Evolutionary conservation across 2,888 invertebrate species (phyloP), one percentile per base, ranked within the genome.

Genomic region (Caenorhabditis wallacei): DNA sequence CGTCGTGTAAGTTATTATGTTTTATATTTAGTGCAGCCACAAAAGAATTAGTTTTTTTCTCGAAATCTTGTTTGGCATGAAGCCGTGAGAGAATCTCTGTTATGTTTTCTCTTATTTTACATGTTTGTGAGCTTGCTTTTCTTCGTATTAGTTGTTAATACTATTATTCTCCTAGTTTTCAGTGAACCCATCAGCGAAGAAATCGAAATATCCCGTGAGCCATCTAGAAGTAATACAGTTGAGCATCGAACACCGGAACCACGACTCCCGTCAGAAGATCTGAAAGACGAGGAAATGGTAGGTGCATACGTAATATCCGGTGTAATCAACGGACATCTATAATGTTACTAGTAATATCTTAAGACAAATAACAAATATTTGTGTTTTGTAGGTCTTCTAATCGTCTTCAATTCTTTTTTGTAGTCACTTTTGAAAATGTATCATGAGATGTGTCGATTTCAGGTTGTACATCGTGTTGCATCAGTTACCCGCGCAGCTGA

Each of bases 401-500:
- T 40, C 2, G 11, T 40, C 10, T 40, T 11, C 10, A 2, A 18
- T 30, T 35, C n/a, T 24, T 59, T 35, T 20, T 59, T 26, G n/a
- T n/a, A n/a, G n/a, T n/a, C n/a, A n/a, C n/a, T n/a, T 24, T 48
- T 2, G 0, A 18, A 22, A 18, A 37, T n/a, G 1, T 43, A 24
- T 56, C 26, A 30, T 2, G 7, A 53, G 8, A 24, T 53, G 2
- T 63, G 8, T 53, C n/a, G 20, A 30, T 51, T 66, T 13, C 57
- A 82, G 80, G 86, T 80, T n/a, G 57, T 83, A 20, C 85, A 86
- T 11, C 82, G 90, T 13, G 83, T 84, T 2, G 87, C 90, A 0
- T 91, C 91, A 1, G 90, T 91, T 3, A 88, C 88, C n/a, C 84
- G 88, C 48, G 91, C 91, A 1, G 90, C 91, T 4, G 89, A 90